Percentiles rank a stretch among this genome's conserved stretches.
Evolutionary conservation across 2,113 vertebrate species (phyloP).

Genomic region (Neopipo cinnamomea): DNA sequence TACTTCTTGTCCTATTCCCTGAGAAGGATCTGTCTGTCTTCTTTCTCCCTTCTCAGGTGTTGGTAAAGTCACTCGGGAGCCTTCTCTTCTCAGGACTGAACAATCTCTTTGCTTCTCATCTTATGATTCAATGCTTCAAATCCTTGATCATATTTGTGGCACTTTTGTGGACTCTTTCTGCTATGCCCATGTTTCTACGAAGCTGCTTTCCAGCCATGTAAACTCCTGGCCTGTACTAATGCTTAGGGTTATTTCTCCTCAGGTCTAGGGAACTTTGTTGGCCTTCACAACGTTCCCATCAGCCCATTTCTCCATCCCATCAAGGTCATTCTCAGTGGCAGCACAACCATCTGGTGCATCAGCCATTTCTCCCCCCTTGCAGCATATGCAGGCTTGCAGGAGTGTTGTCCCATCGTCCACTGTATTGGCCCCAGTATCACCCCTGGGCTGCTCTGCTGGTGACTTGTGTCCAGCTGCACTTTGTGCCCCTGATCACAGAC

Average conservation of each 20-base stretch:
- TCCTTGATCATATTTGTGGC: background rate
- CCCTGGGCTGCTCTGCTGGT: no score
- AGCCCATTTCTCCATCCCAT: background rate
- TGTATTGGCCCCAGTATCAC: background rate
- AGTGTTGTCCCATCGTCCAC: background rate
- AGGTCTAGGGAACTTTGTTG: background rate
- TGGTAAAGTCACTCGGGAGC: background rate
- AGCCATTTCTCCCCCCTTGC: accelerated
- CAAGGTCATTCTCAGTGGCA: background rate
- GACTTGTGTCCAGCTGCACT: background rate
- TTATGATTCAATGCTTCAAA: background rate
- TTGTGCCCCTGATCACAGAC: background rate
- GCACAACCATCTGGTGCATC: background rate
- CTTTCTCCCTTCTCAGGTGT: background rate
- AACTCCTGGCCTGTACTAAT: background rate
- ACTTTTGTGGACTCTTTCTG: background rate
- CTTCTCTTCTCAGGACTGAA: background rate
- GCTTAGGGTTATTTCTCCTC: background rate
- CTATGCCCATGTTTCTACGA: background rate
- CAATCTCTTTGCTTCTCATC: background rate
- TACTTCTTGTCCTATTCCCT: background rate
- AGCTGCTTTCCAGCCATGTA: background rate
- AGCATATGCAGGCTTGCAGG: background rate
- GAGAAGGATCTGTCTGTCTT: background rate
- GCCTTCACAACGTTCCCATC: accelerated